phyloP scores from a whole-genome alignment of 2,113 vertebrate genomes.

The Vulpes lagopus region DNA sequence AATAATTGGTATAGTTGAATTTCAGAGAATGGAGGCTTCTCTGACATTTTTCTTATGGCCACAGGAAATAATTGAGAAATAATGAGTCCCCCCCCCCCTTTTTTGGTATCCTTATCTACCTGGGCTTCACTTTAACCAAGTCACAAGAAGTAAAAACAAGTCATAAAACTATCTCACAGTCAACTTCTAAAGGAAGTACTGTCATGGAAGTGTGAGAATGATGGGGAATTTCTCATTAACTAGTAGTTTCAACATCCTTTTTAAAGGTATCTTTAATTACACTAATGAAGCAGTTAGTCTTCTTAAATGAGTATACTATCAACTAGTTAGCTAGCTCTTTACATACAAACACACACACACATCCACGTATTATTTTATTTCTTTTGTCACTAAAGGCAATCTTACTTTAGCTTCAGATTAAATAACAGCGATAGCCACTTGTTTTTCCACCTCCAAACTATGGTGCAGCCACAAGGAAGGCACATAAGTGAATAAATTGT shows the following conservation, averaged over 20 bases:
- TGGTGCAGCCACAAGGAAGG: neutral
- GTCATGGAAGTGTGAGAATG: neutral
- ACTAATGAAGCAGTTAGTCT: constrained; percentile 18
- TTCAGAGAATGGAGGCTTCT: neutral
- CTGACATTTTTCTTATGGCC: constrained; percentile 7
- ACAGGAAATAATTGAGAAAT: neutral
- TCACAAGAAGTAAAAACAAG: neutral
- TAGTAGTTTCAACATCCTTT: neutral
- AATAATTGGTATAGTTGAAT: neutral
- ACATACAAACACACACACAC: neutral
- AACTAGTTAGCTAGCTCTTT: neutral
- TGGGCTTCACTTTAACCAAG: neutral
- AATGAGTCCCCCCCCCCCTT: neutral
- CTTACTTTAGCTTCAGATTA: constrained; percentile 44
- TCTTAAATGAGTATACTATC: neutral
- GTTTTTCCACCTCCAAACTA: neutral
- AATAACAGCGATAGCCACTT: neutral
- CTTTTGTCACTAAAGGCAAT: constrained; percentile 42
- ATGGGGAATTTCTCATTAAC: neutral
- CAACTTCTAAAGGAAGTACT: neutral
- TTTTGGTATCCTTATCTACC: neutral
- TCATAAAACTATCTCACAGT: neutral
- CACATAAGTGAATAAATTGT: neutral
- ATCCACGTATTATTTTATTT: neutral
- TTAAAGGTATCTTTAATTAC: neutral